Evolutionary conservation across 2,797 vertebrate species (phyloP).

Genomic region (Rhinophrynus dorsalis): DNA sequence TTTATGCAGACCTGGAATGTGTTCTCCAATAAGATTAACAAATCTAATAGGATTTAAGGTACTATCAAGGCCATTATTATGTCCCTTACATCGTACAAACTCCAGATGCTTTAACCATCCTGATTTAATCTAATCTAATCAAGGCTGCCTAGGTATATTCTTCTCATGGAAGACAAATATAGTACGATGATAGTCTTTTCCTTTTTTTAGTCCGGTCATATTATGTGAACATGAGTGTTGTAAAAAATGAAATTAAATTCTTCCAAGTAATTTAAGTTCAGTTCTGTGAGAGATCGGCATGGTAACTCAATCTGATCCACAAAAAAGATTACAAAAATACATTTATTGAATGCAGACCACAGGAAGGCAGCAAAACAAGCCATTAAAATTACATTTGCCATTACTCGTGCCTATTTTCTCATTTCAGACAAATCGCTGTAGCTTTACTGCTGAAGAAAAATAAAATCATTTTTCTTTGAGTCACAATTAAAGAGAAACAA

Average conservation of each 20-base stretch:
- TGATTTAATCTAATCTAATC: slow-evolving; percentile 69
- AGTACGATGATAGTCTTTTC: neutral
- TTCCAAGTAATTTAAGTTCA: slow-evolving; percentile 1
- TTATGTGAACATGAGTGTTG: neutral
- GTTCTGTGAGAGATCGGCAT: neutral
- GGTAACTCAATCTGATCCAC: neutral
- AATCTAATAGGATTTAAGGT: slow-evolving; percentile 70
- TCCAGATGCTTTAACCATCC: slow-evolving; percentile 65
- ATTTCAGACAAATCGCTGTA: neutral
- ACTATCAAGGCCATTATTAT: slow-evolving; percentile 66
- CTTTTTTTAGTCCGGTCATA: slow-evolving; percentile 8
- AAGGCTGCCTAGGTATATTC: slow-evolving; percentile 61
- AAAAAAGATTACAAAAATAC: slow-evolving; percentile 7
- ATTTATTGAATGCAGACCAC: neutral
- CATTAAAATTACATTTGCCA: slow-evolving; percentile 2
- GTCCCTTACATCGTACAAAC: slow-evolving; percentile 60
- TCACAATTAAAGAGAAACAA: too few species aligned
- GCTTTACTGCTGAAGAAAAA: neutral
- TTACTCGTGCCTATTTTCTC: neutral
- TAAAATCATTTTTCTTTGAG: neutral
- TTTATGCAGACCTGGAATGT: slow-evolving; percentile 62
- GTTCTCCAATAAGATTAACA: slow-evolving; percentile 69
- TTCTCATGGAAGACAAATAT: slow-evolving; percentile 47
- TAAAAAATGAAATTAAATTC: slow-evolving; percentile 5
- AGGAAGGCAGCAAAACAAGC: neutral